These are phyloP conservation scores for Catharus bicknelli DNA, from an alignment of 2,113 vertebrate species.

Conservation along the genomic window DNA sequence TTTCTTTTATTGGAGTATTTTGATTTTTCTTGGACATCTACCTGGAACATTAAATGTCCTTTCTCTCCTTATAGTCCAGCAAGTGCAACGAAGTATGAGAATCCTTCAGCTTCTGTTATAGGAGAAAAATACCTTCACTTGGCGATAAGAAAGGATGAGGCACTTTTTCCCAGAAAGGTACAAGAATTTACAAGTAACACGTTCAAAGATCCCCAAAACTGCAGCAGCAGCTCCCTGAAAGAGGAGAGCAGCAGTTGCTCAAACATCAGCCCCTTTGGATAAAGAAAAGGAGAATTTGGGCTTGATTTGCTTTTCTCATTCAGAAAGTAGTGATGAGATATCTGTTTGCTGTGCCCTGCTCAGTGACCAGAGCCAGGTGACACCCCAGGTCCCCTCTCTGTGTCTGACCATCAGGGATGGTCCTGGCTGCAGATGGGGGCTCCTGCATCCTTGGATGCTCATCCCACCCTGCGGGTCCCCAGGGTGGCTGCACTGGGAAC, in stretches of 20 bases:
- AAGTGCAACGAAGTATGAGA: neutral
- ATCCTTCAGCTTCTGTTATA: neutral
- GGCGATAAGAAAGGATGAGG: neutral
- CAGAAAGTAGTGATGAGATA: neutral
- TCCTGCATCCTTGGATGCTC: neutral
- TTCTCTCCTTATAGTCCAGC: neutral
- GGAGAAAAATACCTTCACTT: neutral
- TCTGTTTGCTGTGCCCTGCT: neutral
- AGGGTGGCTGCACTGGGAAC: rapidly evolving
- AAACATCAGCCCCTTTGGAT: neutral
- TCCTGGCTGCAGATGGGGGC: too few relatives aligned
- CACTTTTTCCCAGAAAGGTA: neutral
- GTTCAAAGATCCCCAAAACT: neutral
- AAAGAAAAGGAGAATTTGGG: neutral
- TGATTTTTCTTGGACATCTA: conserved; percentile 53
- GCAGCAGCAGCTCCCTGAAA: neutral
- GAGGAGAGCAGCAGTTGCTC: neutral
- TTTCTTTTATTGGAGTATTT: conserved; percentile 47
- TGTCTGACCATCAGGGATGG: neutral
- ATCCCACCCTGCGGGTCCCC: rapidly evolving
- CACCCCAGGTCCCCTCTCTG: neutral
- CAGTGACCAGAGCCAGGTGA: neutral
- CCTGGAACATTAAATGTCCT: conserved; percentile 14
- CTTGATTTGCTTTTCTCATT: neutral
- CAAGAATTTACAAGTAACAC: neutral